A percentile compares a stretch with the other conserved stretches of the same genome.
phyloP scores from a whole-genome alignment of 2,888 invertebrate species.

The Andricus curvator region DNA sequence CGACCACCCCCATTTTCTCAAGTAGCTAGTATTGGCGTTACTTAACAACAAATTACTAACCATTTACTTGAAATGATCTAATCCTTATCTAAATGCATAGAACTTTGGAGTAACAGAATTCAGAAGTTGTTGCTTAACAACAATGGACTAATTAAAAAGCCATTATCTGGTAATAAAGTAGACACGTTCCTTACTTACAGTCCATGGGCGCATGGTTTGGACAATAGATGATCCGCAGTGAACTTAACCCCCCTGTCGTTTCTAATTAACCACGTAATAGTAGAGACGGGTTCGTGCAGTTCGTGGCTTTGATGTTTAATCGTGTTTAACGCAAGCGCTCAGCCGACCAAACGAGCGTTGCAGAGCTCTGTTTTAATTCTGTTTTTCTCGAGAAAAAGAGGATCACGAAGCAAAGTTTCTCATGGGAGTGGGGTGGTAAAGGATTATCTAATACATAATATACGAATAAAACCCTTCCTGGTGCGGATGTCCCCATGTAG shows the following conservation, averaged over 20 bases:
- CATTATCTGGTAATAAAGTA: constrained; percentile 35
- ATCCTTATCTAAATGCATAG: neutral
- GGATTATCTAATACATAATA: constrained; percentile 46
- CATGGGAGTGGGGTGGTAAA: constrained; percentile 46
- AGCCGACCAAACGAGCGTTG: constrained; percentile 47
- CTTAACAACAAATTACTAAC: neutral
- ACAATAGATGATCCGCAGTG: constrained; percentile 56
- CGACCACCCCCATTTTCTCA: too few species aligned
- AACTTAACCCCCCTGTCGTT: constrained; percentile 54
- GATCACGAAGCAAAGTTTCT: constrained; percentile 48
- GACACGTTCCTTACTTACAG: constrained; percentile 42
- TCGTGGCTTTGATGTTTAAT: constrained; percentile 75
- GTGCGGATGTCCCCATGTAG: neutral
- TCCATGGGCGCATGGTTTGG: constrained; percentile 49
- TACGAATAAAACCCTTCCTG: constrained; percentile 10
- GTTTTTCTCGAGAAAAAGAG: constrained; percentile 70
- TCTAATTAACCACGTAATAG: constrained; percentile 65
- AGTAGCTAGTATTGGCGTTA: too few species aligned
- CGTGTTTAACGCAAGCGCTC: constrained; percentile 69
- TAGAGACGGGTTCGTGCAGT: constrained; percentile 54
- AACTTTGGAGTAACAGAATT: constrained; percentile 23
- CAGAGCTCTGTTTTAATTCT: constrained; percentile 69
- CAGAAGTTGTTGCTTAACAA: constrained; percentile 11
- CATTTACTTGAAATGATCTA: neutral
- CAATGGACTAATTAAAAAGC: constrained; percentile 36